These are phyloP conservation scores for Ectropis crepuscularia DNA, from an alignment of 2,888 invertebrate species.

Conservation along the genomic window DNA sequence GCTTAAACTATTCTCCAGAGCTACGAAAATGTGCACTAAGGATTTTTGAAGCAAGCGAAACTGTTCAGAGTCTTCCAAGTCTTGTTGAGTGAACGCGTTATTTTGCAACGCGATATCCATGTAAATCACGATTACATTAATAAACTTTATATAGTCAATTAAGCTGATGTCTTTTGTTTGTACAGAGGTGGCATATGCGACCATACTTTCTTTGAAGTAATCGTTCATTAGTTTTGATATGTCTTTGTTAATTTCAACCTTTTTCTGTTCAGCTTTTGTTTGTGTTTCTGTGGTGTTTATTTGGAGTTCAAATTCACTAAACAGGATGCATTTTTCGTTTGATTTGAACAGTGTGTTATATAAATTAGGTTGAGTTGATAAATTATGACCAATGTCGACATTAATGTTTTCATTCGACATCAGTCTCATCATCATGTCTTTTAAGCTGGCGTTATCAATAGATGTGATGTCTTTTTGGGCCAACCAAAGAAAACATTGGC, in stretches of 20 bases:
- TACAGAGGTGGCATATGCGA: background rate
- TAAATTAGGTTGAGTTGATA: slow-evolving; percentile 43
- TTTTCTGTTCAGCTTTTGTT: slow-evolving; percentile 34
- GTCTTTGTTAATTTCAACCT: slow-evolving; percentile 51
- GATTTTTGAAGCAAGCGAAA: slow-evolving; percentile 49
- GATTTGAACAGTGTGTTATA: slow-evolving; percentile 62
- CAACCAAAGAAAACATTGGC: slow-evolving; percentile 67
- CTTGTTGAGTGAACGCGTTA: slow-evolving; percentile 47
- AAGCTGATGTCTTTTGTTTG: slow-evolving; percentile 39
- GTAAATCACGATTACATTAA: slow-evolving; percentile 54
- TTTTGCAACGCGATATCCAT: slow-evolving; percentile 58
- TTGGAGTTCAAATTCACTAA: slow-evolving; percentile 68
- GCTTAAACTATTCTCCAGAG: slow-evolving; percentile 52
- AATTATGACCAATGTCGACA: background rate
- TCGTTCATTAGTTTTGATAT: slow-evolving; percentile 50
- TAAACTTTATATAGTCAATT: slow-evolving; percentile 53
- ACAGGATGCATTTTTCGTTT: slow-evolving; percentile 65
- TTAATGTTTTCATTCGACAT: slow-evolving; percentile 66
- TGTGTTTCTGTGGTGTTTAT: slow-evolving; percentile 30
- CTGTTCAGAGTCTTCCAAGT: slow-evolving; percentile 48
- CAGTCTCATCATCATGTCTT: slow-evolving; percentile 61
- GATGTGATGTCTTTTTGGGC: slow-evolving; percentile 50
- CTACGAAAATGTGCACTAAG: slow-evolving; percentile 52
- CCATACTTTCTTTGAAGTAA: slow-evolving; percentile 50
- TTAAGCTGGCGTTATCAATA: slow-evolving; percentile 46